Evolutionary conservation across 2,888 invertebrate genomes (phyloP).

Genomic region (Seira musarum): DNA sequence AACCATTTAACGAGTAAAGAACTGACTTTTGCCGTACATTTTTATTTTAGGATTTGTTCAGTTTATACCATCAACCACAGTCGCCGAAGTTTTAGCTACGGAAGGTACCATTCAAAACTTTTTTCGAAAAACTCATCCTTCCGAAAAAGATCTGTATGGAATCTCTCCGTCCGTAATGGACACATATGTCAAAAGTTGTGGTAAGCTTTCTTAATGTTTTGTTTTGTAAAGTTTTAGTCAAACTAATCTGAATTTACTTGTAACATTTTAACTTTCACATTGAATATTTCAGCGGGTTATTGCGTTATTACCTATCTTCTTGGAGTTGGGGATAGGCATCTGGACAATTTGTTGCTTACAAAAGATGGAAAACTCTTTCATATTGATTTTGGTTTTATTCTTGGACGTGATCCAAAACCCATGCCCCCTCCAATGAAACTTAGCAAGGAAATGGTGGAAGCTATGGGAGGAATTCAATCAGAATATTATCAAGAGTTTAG

Average conservation of each 20-base stretch:
- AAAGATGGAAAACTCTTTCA: conserved; percentile 93
- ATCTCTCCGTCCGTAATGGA: conserved; percentile 97
- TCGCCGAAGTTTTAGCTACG: conserved; percentile 90
- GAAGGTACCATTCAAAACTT: conserved; percentile 95
- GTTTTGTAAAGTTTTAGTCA: neutral
- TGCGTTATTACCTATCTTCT: conserved; percentile 98
- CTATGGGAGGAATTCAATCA: conserved; percentile 92
- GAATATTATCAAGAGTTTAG: conserved; percentile 96
- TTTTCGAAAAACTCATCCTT: conserved; percentile 91
- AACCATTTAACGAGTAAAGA: no score
- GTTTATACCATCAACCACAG: conserved; percentile 92
- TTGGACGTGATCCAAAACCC: conserved; percentile 99
- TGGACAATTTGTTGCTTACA: conserved; percentile 96
- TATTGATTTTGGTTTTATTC: conserved; percentile 98
- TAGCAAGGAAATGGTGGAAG: conserved; percentile 99
- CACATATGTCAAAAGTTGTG: conserved; percentile 95
- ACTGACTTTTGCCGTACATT: no score
- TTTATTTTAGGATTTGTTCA: conserved; percentile 85
- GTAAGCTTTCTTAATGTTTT: conserved; percentile 73
- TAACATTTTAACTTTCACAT: no score
- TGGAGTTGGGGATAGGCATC: conserved; percentile 97
- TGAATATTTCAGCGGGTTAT: conserved; percentile 87
- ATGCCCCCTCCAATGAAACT: conserved; percentile 99
- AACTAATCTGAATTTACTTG: conserved; percentile 19
- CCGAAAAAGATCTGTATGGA: conserved; percentile 88